These are phyloP conservation scores for Vannuccia rotundouncinata DNA, from an alignment of 2,888 invertebrate genomes.

Conservation along the genomic window DNA sequence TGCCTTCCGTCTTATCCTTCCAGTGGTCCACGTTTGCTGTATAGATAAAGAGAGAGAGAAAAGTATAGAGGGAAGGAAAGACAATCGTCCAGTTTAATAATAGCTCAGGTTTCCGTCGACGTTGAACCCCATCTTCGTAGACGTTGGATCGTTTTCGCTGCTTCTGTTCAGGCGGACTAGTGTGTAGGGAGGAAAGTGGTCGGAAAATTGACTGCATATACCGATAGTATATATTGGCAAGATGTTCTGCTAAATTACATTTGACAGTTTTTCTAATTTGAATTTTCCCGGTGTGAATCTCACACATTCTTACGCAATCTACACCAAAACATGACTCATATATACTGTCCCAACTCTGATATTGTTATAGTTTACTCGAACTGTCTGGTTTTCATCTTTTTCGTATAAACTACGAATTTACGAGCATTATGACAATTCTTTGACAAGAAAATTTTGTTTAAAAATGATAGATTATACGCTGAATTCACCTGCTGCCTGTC, in stretches of 20 bases:
- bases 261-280: background rate
- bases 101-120: background rate
- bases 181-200: background rate
- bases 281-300: background rate
- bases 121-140: background rate
- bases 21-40: background rate
- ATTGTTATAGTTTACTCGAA: too few species aligned
- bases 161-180: background rate
- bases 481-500: background rate
- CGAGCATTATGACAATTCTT: too few species aligned
- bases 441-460: background rate
- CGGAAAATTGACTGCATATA: background rate
- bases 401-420: too few species aligned
- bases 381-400: too few species aligned
- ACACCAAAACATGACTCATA: background rate
- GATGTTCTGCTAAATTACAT: background rate
- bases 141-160: background rate
- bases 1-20: background rate
- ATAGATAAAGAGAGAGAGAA: background rate
- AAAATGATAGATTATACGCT: background rate
- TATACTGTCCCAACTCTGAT: background rate
- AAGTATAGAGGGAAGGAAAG: background rate
- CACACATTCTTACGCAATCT: background rate
- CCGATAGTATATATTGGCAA: too few species aligned
- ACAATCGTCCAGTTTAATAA: background rate